A percentile compares a stretch with the other conserved stretches of the same genome.
Evolutionary conservation across 2,888 invertebrate genomes (phyloP).

Genomic region (Theretra japonica): DNA sequence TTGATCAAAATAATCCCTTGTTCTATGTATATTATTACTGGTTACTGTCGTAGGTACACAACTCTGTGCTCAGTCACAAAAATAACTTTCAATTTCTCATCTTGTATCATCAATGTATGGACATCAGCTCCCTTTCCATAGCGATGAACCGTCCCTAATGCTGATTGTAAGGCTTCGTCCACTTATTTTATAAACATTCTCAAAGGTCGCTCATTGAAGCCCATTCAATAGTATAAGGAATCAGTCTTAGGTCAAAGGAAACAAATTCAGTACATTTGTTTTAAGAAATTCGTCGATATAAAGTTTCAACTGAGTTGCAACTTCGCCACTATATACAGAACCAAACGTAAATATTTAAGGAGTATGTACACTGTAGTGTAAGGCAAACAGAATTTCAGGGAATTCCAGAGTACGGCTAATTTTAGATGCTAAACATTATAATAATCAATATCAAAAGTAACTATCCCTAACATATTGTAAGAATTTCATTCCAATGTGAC

Average conservation of each 20-base stretch:
- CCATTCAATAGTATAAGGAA: slow-evolving; percentile 68
- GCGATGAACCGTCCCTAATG: slow-evolving; percentile 57
- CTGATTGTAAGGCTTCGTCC: slow-evolving; percentile 48
- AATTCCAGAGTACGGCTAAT: slow-evolving; percentile 54
- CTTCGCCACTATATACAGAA: slow-evolving; percentile 1
- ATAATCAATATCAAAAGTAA: slow-evolving; percentile 10
- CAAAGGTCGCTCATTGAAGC: slow-evolving; percentile 50
- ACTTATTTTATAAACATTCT: slow-evolving; percentile 45
- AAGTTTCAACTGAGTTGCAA: slow-evolving; percentile 43
- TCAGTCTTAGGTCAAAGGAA: slow-evolving; percentile 80
- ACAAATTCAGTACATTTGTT: slow-evolving; percentile 60
- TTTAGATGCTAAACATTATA: neutral
- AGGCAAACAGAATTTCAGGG: slow-evolving; percentile 55
- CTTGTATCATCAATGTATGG: neutral
- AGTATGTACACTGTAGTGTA: neutral
- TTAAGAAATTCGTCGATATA: slow-evolving; percentile 53
- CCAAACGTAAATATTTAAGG: slow-evolving; percentile 1
- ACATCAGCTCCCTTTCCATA: slow-evolving; percentile 36
- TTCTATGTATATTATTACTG: slow-evolving; percentile 67
- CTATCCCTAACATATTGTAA: slow-evolving; percentile 19
- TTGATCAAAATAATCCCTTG: slow-evolving; percentile 79
- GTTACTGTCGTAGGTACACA: slow-evolving; percentile 52
- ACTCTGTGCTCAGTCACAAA: slow-evolving; percentile 56
- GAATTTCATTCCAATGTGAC: slow-evolving; percentile 20
- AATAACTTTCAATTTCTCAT: slow-evolving; percentile 36